phyloP scores from a whole-genome alignment of 1,140 invertebrate genomes.

The Eumaeus atala region DNA sequence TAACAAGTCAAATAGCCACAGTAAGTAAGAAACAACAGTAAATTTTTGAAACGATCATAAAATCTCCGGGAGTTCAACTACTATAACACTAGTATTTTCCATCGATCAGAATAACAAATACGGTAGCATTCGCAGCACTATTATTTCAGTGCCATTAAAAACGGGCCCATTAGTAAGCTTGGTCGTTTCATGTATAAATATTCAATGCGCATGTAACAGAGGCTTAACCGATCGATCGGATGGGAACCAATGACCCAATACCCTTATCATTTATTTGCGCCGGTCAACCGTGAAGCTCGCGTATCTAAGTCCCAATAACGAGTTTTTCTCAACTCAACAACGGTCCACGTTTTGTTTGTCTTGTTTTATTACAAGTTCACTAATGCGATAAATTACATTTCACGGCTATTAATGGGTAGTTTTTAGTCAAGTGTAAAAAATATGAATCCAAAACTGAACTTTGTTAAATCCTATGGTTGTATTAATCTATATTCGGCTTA shows the following conservation, averaged over 20 bases:
- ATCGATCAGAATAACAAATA: too few relatives aligned
- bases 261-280: constrained; percentile 46
- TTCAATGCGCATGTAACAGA: constrained; percentile 44
- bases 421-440: too few relatives aligned
- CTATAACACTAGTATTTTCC: too few relatives aligned
- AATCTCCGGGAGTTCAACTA: too few relatives aligned
- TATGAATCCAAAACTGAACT: too few relatives aligned
- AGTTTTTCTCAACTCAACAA: constrained; percentile 8
- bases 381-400: constrained; percentile 8
- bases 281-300: constrained; percentile 39
- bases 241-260: constrained; percentile 53
- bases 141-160: not conserved
- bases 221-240: constrained; percentile 49
- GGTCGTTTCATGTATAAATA: constrained; percentile 41
- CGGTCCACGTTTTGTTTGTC: constrained; percentile 9
- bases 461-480: too few relatives aligned
- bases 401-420: not conserved
- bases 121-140: too few relatives aligned
- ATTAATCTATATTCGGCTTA: too few relatives aligned
- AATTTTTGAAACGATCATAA: too few relatives aligned
- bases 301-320: constrained; percentile 14
- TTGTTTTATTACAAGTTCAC: not conserved
- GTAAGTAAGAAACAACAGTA: too few relatives aligned
- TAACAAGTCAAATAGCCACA: too few relatives aligned
- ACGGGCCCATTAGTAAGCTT: constrained; percentile 28